Evolutionary conservation across 2,888 invertebrate species (phyloP).

Genomic region (Molorchus minor): DNA sequence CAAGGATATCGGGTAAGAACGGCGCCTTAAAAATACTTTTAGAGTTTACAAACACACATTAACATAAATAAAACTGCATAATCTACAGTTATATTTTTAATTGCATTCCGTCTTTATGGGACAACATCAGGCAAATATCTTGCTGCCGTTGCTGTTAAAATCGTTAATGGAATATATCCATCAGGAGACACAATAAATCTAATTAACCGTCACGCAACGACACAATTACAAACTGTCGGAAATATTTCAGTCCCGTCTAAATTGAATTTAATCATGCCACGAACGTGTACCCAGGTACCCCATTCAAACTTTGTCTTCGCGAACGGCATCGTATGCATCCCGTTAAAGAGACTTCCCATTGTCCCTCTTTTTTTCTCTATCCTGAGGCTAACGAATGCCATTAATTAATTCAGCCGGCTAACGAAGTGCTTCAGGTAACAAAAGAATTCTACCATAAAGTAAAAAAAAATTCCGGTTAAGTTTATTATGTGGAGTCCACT

Average conservation of each 20-base stretch:
- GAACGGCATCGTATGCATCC: background rate
- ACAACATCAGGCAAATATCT: conserved; percentile 25
- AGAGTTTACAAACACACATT: too few relatives aligned
- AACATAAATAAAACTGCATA: too few relatives aligned
- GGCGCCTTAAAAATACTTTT: too few relatives aligned
- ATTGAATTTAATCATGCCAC: conserved; percentile 44
- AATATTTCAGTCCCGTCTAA: conserved; percentile 43
- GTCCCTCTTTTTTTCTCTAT: conserved; percentile 1
- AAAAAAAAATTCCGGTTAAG: conserved; percentile 13
- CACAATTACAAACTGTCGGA: conserved; percentile 46
- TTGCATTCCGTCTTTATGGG: conserved; percentile 22
- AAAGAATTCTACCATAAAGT: conserved; percentile 8
- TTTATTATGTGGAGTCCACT: conserved; percentile 16
- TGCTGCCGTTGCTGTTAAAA: conserved; percentile 27
- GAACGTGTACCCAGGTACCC: conserved; percentile 27
- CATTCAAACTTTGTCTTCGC: background rate
- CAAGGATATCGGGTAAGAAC: too few relatives aligned
- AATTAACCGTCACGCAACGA: conserved; percentile 47
- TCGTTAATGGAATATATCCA: conserved; percentile 44
- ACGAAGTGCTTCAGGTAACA: conserved; percentile 22
- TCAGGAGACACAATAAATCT: conserved; percentile 45
- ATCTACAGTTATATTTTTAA: too few relatives aligned
- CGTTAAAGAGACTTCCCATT: background rate
- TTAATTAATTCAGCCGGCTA: conserved; percentile 18
- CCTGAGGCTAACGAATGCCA: conserved; percentile 10